Percentiles rank a stretch among this genome's conserved stretches.
Evolutionary conservation across 2,113 vertebrate genomes (phyloP).

Genomic region (Petrocephalus zakoni): DNA sequence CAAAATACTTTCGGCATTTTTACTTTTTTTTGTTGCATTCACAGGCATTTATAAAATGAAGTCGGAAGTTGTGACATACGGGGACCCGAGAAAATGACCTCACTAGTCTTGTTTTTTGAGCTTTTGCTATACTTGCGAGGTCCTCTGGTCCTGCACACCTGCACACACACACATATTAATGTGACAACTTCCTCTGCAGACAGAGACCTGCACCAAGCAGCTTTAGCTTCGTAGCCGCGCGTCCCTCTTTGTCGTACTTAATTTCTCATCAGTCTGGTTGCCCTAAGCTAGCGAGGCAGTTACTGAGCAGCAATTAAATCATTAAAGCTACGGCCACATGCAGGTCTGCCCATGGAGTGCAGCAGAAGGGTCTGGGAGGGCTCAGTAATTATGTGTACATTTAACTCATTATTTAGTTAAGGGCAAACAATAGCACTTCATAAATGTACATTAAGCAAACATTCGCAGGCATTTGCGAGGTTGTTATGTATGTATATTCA

Average conservation of each 20-base stretch:
- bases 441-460: conserved; percentile 2
- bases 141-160: background rate
- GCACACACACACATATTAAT: conserved; percentile 40
- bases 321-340: conserved; percentile 23
- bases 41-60: no score
- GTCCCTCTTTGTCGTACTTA: conserved; percentile 40
- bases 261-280: conserved; percentile 43
- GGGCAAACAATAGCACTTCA: conserved; percentile 12
- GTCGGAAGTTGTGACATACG: no score
- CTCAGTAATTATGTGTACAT: conserved; percentile 8
- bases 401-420: conserved; percentile 12
- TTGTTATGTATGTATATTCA: conserved; percentile 21
- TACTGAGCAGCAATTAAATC: conserved; percentile 33
- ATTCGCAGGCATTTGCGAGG: background rate
- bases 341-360: conserved; percentile 18
- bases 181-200: conserved; percentile 28
- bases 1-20: no score
- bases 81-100: no score
- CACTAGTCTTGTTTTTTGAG: no score
- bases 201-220: background rate
- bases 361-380: background rate
- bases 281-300: conserved; percentile 16
- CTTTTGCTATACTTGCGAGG: no score
- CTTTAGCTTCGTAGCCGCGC: background rate
- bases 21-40: no score